Conservation (phyloP, 2,797 vertebrate species). For the Molossus alvarezi region DNA sequence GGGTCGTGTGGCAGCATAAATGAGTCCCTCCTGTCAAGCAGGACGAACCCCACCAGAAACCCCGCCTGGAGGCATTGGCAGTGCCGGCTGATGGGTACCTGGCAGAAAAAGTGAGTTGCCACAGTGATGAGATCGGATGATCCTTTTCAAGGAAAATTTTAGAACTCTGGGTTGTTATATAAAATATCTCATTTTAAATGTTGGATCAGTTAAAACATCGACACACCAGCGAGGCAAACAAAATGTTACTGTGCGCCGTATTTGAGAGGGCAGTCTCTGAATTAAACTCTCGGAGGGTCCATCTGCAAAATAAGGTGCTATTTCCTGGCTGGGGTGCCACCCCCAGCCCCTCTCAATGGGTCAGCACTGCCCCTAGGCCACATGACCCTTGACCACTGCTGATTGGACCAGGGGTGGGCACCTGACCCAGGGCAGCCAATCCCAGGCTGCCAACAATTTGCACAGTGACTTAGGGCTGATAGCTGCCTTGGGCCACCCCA, state of each 20-base stretch:
- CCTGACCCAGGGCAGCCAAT: neutral
- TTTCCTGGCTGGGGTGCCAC: neutral
- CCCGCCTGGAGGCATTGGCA: neutral
- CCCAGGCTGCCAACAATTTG: neutral
- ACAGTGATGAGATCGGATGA: neutral
- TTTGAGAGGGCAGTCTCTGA: too few species aligned
- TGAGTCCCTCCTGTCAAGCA: neutral
- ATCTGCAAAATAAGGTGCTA: neutral
- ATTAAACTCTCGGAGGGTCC: neutral
- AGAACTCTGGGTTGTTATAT: neutral
- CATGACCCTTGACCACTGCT: neutral
- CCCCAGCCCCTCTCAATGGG: neutral
- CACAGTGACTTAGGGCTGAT: neutral
- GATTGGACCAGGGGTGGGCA: neutral
- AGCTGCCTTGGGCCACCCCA: neutral
- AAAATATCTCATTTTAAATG: neutral
- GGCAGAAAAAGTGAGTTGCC: neutral
- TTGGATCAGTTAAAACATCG: neutral
- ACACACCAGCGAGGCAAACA: neutral
- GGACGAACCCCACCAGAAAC: neutral
- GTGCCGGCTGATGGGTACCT: neutral
- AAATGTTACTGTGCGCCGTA: neutral
- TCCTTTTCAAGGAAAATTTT: neutral
- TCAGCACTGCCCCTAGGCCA: neutral
- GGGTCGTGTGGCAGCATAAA: neutral